phyloP scores from a whole-genome alignment of 2,888 invertebrate genomes.

The Pteria penguin region DNA sequence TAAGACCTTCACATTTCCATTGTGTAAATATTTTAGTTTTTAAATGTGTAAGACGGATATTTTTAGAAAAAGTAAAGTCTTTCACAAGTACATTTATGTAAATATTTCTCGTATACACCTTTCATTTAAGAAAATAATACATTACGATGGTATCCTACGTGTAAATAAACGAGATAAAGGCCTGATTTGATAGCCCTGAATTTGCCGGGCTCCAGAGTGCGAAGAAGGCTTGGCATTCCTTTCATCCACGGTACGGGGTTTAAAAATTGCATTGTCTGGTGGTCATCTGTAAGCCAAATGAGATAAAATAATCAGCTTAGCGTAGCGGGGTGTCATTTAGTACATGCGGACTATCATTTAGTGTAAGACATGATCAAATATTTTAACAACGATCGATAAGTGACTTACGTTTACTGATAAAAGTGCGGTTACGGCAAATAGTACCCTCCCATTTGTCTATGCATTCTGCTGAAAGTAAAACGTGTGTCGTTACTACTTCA shows the following conservation, averaged over 20 bases:
- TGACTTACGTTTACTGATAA: conserved; percentile 17
- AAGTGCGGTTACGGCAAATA: conserved; percentile 32
- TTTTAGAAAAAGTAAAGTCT: too few species aligned
- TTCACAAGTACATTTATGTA: too few species aligned
- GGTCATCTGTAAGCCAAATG: conserved; percentile 9
- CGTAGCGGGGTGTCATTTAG: too few species aligned
- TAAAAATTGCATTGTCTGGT: conserved; percentile 23
- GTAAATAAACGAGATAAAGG: conserved; percentile 27
- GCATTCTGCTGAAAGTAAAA: conserved; percentile 22
- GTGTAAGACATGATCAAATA: too few species aligned
- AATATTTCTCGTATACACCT: too few species aligned
- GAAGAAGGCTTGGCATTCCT: conserved; percentile 3
- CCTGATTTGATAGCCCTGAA: conserved; percentile 26
- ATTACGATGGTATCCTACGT: conserved; percentile 12
- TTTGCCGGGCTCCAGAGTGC: neutral
- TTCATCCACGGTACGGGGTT: conserved; percentile 10
- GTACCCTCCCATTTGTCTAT: conserved; percentile 24
- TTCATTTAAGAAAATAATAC: conserved; percentile 8
- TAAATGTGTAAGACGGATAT: too few species aligned
- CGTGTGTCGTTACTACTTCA: too few species aligned
- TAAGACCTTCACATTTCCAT: too few species aligned
- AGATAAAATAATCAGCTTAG: too few species aligned
- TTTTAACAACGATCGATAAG: too few species aligned
- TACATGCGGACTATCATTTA: too few species aligned
- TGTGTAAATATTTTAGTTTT: too few species aligned